Percentiles rank a stretch among this genome's conserved stretches.
Conservation (phyloP, 2,888 invertebrate species). For the Andrena minutula region DNA sequence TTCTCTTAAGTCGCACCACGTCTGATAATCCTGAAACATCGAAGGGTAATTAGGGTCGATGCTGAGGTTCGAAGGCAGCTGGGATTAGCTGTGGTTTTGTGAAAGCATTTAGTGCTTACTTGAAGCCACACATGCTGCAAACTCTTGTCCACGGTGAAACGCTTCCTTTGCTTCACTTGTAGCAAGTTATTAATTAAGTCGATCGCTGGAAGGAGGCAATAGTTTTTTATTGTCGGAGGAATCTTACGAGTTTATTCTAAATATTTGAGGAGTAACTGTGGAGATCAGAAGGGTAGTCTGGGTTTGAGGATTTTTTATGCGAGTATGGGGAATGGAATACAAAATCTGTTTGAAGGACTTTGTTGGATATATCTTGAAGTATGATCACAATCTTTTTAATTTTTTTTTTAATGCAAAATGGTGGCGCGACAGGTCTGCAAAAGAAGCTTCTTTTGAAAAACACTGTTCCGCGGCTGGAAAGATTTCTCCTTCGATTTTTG, state of each 20-base stretch:
- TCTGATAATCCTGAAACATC: slow-evolving; percentile 91
- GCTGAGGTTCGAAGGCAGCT: neutral
- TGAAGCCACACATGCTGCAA: slow-evolving; percentile 98
- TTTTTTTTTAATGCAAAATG: too few relatives aligned
- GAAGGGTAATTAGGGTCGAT: neutral
- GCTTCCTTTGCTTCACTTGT: slow-evolving; percentile 98
- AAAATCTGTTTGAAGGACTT: too few relatives aligned
- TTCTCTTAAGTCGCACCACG: slow-evolving; percentile 97
- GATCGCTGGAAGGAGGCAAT: slow-evolving; percentile 89
- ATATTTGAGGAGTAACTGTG: neutral
- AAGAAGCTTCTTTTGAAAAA: too few relatives aligned
- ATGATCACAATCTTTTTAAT: too few relatives aligned
- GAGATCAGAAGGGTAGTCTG: too few relatives aligned
- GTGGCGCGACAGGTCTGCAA: too few relatives aligned
- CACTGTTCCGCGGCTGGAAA: too few relatives aligned
- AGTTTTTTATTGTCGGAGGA: neutral
- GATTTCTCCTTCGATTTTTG: too few relatives aligned
- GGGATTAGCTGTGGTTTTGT: neutral
- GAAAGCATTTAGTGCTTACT: slow-evolving; percentile 85
- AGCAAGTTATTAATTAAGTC: slow-evolving; percentile 98
- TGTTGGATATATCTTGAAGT: too few relatives aligned
- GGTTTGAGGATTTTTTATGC: too few relatives aligned
- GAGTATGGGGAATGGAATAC: too few relatives aligned
- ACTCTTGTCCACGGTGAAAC: slow-evolving; percentile 98
- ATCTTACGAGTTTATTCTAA: neutral